Percentiles rank a stretch among this genome's conserved stretches.
phyloP scores from a whole-genome alignment of 2,888 invertebrate species.

The Scrobipalpa costella region DNA sequence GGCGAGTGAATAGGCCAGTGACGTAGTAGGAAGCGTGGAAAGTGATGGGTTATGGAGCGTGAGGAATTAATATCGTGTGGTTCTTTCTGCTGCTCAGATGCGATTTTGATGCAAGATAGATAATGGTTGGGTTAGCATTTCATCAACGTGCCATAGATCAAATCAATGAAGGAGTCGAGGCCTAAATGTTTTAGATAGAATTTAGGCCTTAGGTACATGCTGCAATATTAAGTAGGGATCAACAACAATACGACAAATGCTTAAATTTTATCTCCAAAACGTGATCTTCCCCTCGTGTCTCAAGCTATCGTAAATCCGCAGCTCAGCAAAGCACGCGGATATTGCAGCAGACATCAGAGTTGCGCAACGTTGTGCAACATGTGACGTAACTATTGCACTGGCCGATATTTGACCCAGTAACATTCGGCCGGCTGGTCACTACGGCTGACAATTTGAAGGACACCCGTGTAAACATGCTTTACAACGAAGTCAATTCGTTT shows the following conservation, averaged over 20 bases:
- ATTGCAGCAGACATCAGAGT: slow-evolving; percentile 15
- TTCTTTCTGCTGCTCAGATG: neutral
- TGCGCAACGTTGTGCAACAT: slow-evolving; percentile 46
- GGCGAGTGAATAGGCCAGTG: slow-evolving; percentile 28
- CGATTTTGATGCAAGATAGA: neutral
- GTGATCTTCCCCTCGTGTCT: slow-evolving; percentile 2
- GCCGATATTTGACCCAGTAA: slow-evolving; percentile 66
- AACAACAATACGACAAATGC: neutral
- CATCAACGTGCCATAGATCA: neutral
- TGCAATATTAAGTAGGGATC: neutral
- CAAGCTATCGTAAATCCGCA: neutral
- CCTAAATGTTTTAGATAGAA: too few species aligned
- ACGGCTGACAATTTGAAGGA: slow-evolving; percentile 10
- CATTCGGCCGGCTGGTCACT: slow-evolving; percentile 37
- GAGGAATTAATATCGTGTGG: neutral
- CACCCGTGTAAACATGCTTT: slow-evolving; percentile 7
- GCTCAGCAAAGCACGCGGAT: slow-evolving; percentile 35
- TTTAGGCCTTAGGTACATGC: neutral
- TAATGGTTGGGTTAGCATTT: neutral
- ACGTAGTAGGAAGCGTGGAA: slow-evolving; percentile 23
- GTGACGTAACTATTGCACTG: slow-evolving; percentile 48
- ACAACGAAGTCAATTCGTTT: neutral
- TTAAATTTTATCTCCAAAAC: neutral
- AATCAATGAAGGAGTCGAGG: too few species aligned
- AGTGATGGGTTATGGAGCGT: slow-evolving; percentile 12